Evolutionary conservation across 1,140 invertebrate genomes (phyloP).

Genomic region (Drosophila triauraria): DNA sequence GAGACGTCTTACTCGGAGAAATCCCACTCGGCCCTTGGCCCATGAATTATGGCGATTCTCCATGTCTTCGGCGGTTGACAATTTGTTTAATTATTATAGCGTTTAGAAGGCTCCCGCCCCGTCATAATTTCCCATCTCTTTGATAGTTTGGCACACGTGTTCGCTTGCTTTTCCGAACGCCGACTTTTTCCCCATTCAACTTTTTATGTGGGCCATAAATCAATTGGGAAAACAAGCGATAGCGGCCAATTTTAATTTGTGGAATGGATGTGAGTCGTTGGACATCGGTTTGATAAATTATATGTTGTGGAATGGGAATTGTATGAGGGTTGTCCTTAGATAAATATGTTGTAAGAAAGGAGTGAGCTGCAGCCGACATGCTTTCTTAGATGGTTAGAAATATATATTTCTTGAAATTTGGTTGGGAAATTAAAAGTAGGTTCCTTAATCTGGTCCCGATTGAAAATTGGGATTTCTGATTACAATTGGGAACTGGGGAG

Average conservation of each 20-base stretch:
- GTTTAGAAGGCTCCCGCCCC: constrained; percentile 30
- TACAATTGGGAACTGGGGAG: neutral
- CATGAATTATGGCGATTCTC: constrained; percentile 44
- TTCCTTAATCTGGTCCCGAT: neutral
- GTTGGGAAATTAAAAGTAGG: neutral
- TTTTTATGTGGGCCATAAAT: constrained; percentile 63
- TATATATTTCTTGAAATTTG: neutral
- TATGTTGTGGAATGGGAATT: neutral
- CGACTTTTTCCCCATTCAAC: constrained; percentile 23
- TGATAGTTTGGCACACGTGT: constrained; percentile 54
- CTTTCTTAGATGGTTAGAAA: neutral
- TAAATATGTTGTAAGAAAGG: neutral
- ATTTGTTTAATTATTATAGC: constrained; percentile 54
- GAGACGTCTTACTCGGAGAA: constrained; percentile 40
- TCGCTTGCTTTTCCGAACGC: constrained; percentile 7
- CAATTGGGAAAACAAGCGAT: constrained; percentile 55
- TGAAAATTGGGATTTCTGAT: neutral
- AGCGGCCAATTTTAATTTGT: constrained; percentile 41
- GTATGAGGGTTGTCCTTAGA: neutral
- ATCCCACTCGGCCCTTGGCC: constrained; percentile 19
- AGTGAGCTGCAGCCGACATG: neutral
- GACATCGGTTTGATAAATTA: constrained; percentile 23
- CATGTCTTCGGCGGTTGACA: constrained; percentile 51
- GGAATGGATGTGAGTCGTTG: constrained; percentile 23
- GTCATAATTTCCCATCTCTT: constrained; percentile 24